Conservation (phyloP, 2,888 invertebrate genomes). For the Teinopalpus imperialis region DNA sequence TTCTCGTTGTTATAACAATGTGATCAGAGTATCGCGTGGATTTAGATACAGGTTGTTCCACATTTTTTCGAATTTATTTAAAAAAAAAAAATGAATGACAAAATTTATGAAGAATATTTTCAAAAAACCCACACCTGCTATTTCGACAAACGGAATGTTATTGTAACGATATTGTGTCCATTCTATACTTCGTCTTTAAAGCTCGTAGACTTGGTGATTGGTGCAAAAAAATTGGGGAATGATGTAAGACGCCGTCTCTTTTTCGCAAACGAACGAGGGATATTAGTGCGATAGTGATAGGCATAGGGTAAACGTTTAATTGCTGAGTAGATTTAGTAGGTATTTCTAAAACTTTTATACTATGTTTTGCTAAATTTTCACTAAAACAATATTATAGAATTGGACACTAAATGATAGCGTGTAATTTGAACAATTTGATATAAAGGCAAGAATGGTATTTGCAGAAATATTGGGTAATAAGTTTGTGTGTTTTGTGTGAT, state of each 20-base stretch:
- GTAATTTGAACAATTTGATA: slow-evolving; percentile 49
- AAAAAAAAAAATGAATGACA: slow-evolving; percentile 30
- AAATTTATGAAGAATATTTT: slow-evolving; percentile 22
- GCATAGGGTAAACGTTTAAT: slow-evolving; percentile 67
- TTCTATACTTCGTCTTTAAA: slow-evolving; percentile 44
- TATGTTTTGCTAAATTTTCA: slow-evolving; percentile 82
- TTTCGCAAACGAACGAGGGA: slow-evolving; percentile 54
- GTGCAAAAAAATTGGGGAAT: slow-evolving; percentile 49
- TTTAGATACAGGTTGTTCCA: slow-evolving; percentile 25
- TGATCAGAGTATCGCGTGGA: slow-evolving; percentile 30
- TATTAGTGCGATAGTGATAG: slow-evolving; percentile 76
- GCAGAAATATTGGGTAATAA: slow-evolving; percentile 45
- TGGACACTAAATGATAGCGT: slow-evolving; percentile 70
- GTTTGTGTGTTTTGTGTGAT: slow-evolving; percentile 34
- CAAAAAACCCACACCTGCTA: slow-evolving; percentile 25
- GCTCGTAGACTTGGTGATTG: slow-evolving; percentile 52
- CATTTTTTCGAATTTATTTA: slow-evolving; percentile 38
- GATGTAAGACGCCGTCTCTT: slow-evolving; percentile 44
- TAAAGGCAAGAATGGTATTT: slow-evolving; percentile 51
- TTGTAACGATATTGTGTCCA: slow-evolving; percentile 44
- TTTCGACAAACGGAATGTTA: slow-evolving; percentile 27
- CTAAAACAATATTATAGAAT: slow-evolving; percentile 70
- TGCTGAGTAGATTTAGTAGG: slow-evolving; percentile 76
- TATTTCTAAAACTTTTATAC: slow-evolving; percentile 81
- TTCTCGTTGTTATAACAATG: slow-evolving; percentile 28